A percentile compares a stretch with the other conserved stretches of the same genome.
These are phyloP conservation scores for Leptinotarsa lineolata DNA, from an alignment of 1,140 invertebrate species.

Conservation along the genomic window DNA sequence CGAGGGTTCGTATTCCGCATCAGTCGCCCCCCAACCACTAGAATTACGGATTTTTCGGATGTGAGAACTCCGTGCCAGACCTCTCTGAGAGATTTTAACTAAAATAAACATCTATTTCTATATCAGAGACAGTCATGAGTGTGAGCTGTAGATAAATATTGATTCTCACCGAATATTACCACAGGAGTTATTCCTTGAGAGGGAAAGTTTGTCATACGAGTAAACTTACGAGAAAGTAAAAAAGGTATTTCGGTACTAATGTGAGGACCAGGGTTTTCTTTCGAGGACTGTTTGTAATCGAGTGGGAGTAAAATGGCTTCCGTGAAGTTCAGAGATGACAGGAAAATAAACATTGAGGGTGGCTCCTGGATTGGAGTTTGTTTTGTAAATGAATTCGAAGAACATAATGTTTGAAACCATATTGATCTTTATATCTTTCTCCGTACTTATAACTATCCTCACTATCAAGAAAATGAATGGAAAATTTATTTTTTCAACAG, in stretches of 20 bases:
- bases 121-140: slow-evolving; percentile 39
- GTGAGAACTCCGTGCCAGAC: neutral
- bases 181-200: slow-evolving; percentile 26
- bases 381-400: too few species aligned
- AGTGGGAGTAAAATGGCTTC: neutral
- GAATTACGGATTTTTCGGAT: neutral
- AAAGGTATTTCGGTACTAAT: neutral
- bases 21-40: neutral
- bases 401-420: too few species aligned
- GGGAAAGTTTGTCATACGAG: neutral
- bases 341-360: too few species aligned
- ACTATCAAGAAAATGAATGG: too few species aligned
- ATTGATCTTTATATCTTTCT: too few species aligned
- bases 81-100: slow-evolving; percentile 34
- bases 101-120: slow-evolving; percentile 39
- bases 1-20: neutral
- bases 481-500: too few species aligned
- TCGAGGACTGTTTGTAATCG: neutral
- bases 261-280: neutral
- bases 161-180: slow-evolving; percentile 41
- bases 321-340: neutral
- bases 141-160: slow-evolving; percentile 46
- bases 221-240: neutral
- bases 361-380: too few species aligned
- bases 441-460: too few species aligned